phyloP scores from a whole-genome alignment of 2,888 invertebrate species.

The Apomyelois bistriatella region DNA sequence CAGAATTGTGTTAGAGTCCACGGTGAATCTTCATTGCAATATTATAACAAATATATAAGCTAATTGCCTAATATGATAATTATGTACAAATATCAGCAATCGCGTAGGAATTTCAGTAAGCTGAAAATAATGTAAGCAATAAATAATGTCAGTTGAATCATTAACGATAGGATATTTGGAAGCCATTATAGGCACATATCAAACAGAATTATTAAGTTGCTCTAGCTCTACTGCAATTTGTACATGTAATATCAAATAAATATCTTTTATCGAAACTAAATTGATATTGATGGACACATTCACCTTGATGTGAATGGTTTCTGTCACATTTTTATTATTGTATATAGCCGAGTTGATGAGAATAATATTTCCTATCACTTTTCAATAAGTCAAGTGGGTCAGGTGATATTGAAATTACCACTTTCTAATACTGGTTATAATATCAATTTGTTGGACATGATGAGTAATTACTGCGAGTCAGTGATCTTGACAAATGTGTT shows the following conservation, averaged over 20 bases:
- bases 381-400: conserved; percentile 32
- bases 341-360: conserved; percentile 1
- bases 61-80: too few relatives aligned
- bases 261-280: not conserved
- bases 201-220: too few relatives aligned
- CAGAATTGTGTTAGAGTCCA: too few relatives aligned
- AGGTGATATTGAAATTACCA: conserved; percentile 34
- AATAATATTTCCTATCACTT: conserved; percentile 16
- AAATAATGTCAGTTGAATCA: too few relatives aligned
- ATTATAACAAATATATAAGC: too few relatives aligned
- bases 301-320: conserved; percentile 48
- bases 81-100: too few relatives aligned
- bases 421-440: conserved; percentile 57
- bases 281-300: conserved; percentile 37
- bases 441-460: conserved; percentile 67
- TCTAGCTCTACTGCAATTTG: not conserved
- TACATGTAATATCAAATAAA: not conserved
- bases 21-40: too few relatives aligned
- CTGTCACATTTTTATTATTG: conserved; percentile 20
- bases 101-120: too few relatives aligned
- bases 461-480: conserved; percentile 66
- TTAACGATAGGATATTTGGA: too few relatives aligned
- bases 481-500: conserved; percentile 70
- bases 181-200: too few relatives aligned
- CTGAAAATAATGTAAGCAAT: too few relatives aligned